These are phyloP conservation scores for Epirrhoe alternata DNA, from an alignment of 2,888 invertebrate genomes.

Conservation along the genomic window DNA sequence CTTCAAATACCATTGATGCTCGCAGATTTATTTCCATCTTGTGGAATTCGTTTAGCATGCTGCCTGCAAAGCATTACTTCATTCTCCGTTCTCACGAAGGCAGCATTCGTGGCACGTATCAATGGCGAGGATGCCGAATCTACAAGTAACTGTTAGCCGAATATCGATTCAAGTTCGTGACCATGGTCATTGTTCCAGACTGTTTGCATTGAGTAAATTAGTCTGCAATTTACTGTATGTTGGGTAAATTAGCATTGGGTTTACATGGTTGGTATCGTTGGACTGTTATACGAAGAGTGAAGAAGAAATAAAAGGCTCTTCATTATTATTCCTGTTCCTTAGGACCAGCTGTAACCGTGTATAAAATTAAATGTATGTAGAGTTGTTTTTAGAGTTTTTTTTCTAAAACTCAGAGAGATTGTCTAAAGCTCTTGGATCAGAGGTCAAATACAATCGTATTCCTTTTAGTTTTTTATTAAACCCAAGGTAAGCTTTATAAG, in stretches of 20 bases:
- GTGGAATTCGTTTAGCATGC: constrained; percentile 43
- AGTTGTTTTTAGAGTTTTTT: too few relatives aligned
- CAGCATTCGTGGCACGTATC: constrained; percentile 72
- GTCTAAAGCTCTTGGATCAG: too few relatives aligned
- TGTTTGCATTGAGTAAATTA: not conserved
- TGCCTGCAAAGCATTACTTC: constrained; percentile 58
- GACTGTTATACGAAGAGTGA: not conserved
- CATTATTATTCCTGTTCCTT: too few relatives aligned
- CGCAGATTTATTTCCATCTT: constrained; percentile 25
- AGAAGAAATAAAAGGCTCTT: too few relatives aligned
- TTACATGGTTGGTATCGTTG: constrained; percentile 1
- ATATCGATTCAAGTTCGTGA: constrained; percentile 63
- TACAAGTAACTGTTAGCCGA: constrained; percentile 80
- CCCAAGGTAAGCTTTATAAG: too few relatives aligned
- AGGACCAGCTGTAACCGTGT: too few relatives aligned
- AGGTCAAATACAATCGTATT: too few relatives aligned
- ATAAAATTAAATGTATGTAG: too few relatives aligned
- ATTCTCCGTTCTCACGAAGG: constrained; percentile 74
- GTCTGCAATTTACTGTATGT: not conserved
- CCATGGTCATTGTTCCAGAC: constrained; percentile 5
- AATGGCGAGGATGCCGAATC: constrained; percentile 74
- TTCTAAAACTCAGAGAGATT: too few relatives aligned
- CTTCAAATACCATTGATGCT: constrained; percentile 12
- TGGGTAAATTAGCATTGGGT: constrained; percentile 2
- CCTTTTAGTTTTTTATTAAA: too few relatives aligned